Evolutionary conservation across 2,113 vertebrate species (phyloP).

Genomic region (Hypomesus transpacificus): DNA sequence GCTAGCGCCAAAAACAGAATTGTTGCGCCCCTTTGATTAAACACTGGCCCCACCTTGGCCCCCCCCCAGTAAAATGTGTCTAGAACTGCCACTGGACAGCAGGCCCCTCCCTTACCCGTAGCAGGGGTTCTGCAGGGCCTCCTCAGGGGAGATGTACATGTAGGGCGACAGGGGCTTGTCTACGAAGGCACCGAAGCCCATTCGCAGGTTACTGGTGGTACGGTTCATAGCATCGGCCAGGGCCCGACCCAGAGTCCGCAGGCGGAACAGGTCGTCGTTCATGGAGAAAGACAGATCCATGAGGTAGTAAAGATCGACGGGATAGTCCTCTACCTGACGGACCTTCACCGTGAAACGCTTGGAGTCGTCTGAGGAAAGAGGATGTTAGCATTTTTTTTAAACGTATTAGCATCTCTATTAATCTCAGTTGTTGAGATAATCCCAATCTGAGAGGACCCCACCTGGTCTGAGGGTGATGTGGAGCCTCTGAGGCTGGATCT

Average conservation of each 20-base stretch:
- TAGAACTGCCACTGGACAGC: background rate
- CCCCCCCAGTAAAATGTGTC: too few relatives aligned
- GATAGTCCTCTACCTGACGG: slow-evolving; percentile 95
- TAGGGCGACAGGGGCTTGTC: slow-evolving; percentile 96
- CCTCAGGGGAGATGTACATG: slow-evolving; percentile 89
- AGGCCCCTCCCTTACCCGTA: slow-evolving; percentile 74
- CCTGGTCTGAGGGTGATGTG: slow-evolving; percentile 84
- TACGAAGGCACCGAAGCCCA: slow-evolving; percentile 96
- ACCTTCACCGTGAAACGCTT: slow-evolving; percentile 85
- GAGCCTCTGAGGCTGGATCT: slow-evolving; percentile 91
- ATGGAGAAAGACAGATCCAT: slow-evolving; percentile 98
- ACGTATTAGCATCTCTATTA: too few relatives aligned
- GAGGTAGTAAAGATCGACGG: slow-evolving; percentile 96
- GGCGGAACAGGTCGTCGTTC: slow-evolving; percentile 87
- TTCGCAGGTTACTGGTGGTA: slow-evolving; percentile 92
- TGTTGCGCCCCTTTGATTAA: too few relatives aligned
- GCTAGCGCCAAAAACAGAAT: too few relatives aligned
- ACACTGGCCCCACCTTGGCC: too few relatives aligned
- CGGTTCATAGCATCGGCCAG: slow-evolving; percentile 86
- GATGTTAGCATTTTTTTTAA: background rate
- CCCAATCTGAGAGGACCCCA: slow-evolving; percentile 49
- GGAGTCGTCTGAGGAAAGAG: slow-evolving; percentile 80
- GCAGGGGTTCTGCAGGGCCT: slow-evolving; percentile 87
- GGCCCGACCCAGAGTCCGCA: slow-evolving; percentile 83
- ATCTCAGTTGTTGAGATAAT: too few relatives aligned